These are phyloP conservation scores for Petroica traversi DNA, from an alignment of 2,113 vertebrate genomes.

Conservation along the genomic window DNA sequence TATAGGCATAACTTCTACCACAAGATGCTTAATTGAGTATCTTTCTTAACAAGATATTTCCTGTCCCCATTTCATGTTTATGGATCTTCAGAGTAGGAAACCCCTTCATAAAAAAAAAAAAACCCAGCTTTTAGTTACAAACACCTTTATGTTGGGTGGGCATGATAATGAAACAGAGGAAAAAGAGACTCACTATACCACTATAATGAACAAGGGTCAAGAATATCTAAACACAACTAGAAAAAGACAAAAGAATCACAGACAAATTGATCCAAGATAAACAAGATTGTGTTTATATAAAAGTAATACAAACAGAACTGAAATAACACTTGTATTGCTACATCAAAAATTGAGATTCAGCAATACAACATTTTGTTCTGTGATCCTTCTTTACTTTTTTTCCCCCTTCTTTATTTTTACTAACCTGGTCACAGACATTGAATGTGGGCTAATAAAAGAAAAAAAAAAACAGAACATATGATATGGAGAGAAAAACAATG, in stretches of 20 bases:
- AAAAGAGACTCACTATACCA: conserved; percentile 68
- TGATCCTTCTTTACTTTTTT: conserved; percentile 76
- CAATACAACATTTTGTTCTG: conserved; percentile 77
- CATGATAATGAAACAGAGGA: conserved; percentile 62
- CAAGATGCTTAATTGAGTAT: neutral
- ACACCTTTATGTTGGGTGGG: conserved; percentile 53
- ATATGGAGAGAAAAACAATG: conserved; percentile 89
- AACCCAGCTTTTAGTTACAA: conserved; percentile 56
- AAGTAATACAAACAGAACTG: conserved; percentile 43
- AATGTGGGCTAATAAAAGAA: conserved; percentile 99
- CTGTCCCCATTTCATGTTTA: neutral
- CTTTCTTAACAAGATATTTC: neutral
- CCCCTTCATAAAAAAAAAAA: neutral
- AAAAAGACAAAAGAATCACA: conserved; percentile 80
- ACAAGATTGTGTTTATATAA: conserved; percentile 18
- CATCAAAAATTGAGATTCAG: conserved; percentile 39
- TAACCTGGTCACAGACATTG: conserved; percentile 99
- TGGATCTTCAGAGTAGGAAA: neutral
- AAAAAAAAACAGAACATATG: conserved; percentile 94
- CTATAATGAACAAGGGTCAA: conserved; percentile 59
- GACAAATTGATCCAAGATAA: conserved; percentile 62
- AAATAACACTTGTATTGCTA: conserved; percentile 36
- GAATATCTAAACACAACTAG: conserved; percentile 73
- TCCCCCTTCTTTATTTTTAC: conserved; percentile 80
- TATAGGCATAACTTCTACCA: neutral